Conservation (phyloP, 2,797 vertebrate genomes). For the Manis javanica region DNA sequence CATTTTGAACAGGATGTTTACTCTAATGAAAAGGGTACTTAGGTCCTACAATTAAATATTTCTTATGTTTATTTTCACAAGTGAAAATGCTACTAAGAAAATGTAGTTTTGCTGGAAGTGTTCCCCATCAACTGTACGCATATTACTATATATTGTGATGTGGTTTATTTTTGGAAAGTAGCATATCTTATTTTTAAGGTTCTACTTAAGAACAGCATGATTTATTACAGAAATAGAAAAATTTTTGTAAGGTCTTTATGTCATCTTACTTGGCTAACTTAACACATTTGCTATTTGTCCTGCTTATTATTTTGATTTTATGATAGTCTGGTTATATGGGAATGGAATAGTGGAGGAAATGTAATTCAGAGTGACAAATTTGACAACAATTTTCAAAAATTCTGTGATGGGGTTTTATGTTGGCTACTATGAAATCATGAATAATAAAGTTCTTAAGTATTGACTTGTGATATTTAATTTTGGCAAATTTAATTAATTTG, state of each 20-base stretch:
- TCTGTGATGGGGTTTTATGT: not conserved
- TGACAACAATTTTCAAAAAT: slow-evolving; percentile 35
- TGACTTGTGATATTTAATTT: slow-evolving; percentile 44
- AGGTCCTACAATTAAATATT: not conserved
- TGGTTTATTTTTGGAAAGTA: not conserved
- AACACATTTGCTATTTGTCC: not conserved
- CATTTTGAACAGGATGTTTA: slow-evolving; percentile 22
- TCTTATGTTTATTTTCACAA: not conserved
- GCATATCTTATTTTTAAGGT: not conserved
- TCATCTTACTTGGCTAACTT: not conserved
- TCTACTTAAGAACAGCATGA: not conserved
- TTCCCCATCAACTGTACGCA: not conserved
- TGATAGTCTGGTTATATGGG: slow-evolving; percentile 23
- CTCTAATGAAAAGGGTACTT: not conserved
- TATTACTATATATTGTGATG: not conserved
- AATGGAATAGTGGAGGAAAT: slow-evolving; percentile 1
- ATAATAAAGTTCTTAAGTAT: not conserved
- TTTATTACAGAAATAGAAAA: not conserved
- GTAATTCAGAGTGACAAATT: not conserved
- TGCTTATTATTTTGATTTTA: slow-evolving; percentile 8
- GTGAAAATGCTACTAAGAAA: slow-evolving; percentile 7
- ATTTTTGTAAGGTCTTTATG: not conserved
- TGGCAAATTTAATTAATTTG: not conserved
- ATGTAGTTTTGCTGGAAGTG: not conserved
- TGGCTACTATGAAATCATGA: slow-evolving; percentile 19